Conservation (phyloP, 2,797 vertebrate species). For the Trichosurus vulpecula region DNA sequence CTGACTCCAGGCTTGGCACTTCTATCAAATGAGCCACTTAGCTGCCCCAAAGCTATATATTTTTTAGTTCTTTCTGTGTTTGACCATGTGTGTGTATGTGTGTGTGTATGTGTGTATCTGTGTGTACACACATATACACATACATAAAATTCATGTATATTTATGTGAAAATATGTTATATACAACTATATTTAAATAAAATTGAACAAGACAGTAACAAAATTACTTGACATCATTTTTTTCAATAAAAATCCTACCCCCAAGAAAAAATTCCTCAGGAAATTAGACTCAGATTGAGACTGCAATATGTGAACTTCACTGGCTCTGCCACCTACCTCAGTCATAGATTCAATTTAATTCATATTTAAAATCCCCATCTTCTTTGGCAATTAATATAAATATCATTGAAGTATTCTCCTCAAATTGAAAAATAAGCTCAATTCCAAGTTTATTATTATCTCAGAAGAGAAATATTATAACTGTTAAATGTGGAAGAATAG, state of each 20-base stretch:
- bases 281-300: constrained; percentile 33
- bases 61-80: background rate
- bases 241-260: background rate
- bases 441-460: constrained; percentile 50
- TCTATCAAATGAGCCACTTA: background rate
- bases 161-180: background rate
- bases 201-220: no score
- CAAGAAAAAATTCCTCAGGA: constrained; percentile 33
- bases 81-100: background rate
- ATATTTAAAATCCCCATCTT: constrained; percentile 50
- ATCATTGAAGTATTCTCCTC: constrained; percentile 44
- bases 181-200: background rate
- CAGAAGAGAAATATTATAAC: constrained; percentile 23
- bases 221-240: no score
- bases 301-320: background rate
- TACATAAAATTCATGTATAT: background rate
- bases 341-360: constrained; percentile 37
- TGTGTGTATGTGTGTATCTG: no score
- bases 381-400: constrained; percentile 42
- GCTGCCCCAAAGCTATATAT: background rate
- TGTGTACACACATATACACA: no score
- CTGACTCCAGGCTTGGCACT: background rate
- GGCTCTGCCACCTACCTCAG: constrained; percentile 32
- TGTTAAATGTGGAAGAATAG: background rate
- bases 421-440: constrained; percentile 61